phyloP scores from a whole-genome alignment of 2,113 vertebrate species.

The Channa argus region DNA sequence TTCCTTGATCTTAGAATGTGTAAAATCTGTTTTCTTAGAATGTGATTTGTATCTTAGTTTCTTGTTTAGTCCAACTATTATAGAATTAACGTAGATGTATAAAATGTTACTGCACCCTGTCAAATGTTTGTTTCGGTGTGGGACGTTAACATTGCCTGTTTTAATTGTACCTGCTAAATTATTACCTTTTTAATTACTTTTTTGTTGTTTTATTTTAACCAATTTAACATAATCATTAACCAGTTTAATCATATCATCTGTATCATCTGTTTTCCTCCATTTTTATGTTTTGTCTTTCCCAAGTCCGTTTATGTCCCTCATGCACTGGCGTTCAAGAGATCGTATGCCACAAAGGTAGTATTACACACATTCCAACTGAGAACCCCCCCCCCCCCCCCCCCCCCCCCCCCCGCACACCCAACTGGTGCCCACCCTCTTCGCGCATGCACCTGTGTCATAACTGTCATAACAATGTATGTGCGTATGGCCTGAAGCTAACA shows the following conservation, averaged over 20 bases:
- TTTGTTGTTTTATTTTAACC: constrained; percentile 45
- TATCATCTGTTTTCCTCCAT: constrained; percentile 79
- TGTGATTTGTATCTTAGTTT: background rate
- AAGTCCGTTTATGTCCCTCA: constrained; percentile 98
- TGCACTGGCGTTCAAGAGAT: constrained; percentile 97
- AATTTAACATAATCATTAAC: constrained; percentile 80
- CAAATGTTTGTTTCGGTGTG: constrained; percentile 41
- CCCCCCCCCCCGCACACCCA: background rate
- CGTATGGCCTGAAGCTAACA: constrained; percentile 66
- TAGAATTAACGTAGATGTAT: constrained; percentile 38
- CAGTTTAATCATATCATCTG: constrained; percentile 88
- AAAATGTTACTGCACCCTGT: constrained; percentile 21
- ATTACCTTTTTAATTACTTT: constrained; percentile 30
- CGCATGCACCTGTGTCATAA: constrained; percentile 80
- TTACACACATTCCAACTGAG: constrained; percentile 81
- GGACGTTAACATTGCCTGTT: constrained; percentile 70
- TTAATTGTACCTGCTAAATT: constrained; percentile 40
- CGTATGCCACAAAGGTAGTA: constrained; percentile 96
- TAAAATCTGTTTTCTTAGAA: background rate
- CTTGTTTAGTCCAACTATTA: constrained; percentile 31
- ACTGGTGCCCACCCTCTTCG: constrained; percentile 7
- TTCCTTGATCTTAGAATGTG: background rate
- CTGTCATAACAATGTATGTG: constrained; percentile 51
- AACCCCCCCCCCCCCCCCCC: constrained; percentile 29
- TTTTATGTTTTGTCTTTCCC: constrained; percentile 83